phyloP scores from a whole-genome alignment of 2,888 invertebrate species.

The Drosophila borborema region DNA sequence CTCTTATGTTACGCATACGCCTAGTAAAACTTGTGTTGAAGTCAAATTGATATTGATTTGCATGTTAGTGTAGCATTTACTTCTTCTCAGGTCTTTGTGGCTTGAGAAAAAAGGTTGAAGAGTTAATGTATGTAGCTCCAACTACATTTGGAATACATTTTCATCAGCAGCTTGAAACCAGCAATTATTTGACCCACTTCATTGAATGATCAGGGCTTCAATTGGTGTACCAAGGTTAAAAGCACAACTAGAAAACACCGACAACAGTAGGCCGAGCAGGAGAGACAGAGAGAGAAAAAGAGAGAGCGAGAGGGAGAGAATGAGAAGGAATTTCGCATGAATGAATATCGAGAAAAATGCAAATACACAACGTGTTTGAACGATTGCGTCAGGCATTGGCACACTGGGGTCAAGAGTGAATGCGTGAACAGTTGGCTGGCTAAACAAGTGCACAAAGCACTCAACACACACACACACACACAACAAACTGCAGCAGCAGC shows the following conservation, averaged over 20 bases:
- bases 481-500: not conserved
- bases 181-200: not conserved
- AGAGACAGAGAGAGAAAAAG: not conserved
- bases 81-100: not conserved
- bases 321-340: constrained; percentile 10
- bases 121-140: not conserved
- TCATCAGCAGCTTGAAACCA: not conserved
- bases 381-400: constrained; percentile 34
- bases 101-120: accelerated
- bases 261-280: constrained; percentile 10
- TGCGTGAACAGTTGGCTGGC: constrained; percentile 54
- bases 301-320: not conserved
- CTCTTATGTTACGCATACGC: not conserved
- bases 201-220: not conserved
- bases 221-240: not conserved
- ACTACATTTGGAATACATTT: not conserved
- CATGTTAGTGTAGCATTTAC: not conserved
- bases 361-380: constrained; percentile 49
- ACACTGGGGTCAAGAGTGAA: constrained; percentile 44
- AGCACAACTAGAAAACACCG: constrained; percentile 1
- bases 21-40: not conserved
- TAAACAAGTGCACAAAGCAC: constrained; percentile 42
- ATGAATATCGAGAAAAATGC: constrained; percentile 15
- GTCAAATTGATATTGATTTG: not conserved
- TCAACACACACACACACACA: constrained; percentile 1